Base-by-base conservation (phyloP, 2,888 invertebrate genomes). In the Rhamphomyia laevipes region DNA sequence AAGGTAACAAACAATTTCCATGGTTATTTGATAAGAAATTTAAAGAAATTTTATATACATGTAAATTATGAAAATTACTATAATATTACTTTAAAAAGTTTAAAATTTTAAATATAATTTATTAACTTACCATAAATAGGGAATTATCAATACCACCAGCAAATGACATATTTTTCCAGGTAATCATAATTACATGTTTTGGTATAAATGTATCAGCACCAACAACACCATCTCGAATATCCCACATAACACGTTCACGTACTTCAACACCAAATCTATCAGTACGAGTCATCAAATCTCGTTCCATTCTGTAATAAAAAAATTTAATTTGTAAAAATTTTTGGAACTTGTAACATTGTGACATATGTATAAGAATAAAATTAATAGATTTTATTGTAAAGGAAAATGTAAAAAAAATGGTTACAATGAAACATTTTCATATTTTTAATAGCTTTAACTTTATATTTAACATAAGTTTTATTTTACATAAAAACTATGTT, bases 151-250 rank as follows among this genome's bases (percentile, higher is more conserved):
- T 87, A 56, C 92, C 92, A 46, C 92, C 92, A 62, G 87, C 81
- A 66, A 93, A 93, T 0, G 92, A 88, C 71, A 95, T 84, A 69
- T 96, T 95, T 68, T 90, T 91, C 97, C 96, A 97, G 0, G 96
- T 96, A 48, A 89, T 80, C 52, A 93, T 86, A 51, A 90, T 74
- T 4, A 84, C 89, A 63, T 93, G 93, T 64, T 93, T 91, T 0
- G 96, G 93, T 56, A 82, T 77, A 71, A 96, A 97, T 3, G 85
- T 83, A 41, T 89, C 86, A 0, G 93, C 84, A 0, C 96, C 95
- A 23, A 92, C 87, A 18, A 95, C 90, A 11, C 92, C 92, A 58
- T 87, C 80, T 43, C 89, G 79, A 51, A 93, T 83, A 63, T 93
- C 92, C 89, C 91, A 90, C 59, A 81, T 88, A 2, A 89, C 61